A percentile compares a stretch with the other conserved stretches of the same genome.
phyloP scores from a whole-genome alignment of 1,140 invertebrate species.

The Hylyphantes graminicola region DNA sequence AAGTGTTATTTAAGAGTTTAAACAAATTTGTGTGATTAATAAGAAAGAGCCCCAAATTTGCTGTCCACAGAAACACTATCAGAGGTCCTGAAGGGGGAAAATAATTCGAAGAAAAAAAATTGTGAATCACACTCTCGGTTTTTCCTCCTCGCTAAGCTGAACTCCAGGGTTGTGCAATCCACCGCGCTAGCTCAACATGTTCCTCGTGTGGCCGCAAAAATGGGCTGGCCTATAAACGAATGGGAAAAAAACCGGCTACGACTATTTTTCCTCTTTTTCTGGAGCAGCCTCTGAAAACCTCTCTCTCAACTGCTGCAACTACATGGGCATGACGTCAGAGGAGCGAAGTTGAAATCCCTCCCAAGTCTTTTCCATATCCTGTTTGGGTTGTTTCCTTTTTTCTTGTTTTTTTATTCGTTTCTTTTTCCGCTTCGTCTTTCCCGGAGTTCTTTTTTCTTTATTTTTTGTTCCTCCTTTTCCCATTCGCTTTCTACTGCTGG shows the following conservation, averaged over 20 bases:
- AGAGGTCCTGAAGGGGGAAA: conserved; percentile 29
- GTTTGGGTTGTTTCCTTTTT: conserved; percentile 61
- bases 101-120: conserved; percentile 30
- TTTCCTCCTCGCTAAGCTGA: conserved; percentile 53
- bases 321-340: conserved; percentile 54
- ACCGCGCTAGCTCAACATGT: conserved; percentile 6
- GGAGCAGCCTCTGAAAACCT: conserved; percentile 33
- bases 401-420: conserved; percentile 35
- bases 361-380: conserved; percentile 60
- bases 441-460: conserved; percentile 55
- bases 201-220: conserved; percentile 46
- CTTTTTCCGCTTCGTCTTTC: conserved; percentile 61
- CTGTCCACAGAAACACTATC: neutral
- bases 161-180: conserved; percentile 58
- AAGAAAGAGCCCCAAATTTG: no score
- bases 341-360: conserved; percentile 47
- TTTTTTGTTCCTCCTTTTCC: conserved; percentile 34
- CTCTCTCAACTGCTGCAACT: conserved; percentile 27
- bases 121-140: conserved; percentile 14
- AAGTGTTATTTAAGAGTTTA: no score
- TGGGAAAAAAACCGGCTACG: conserved; percentile 59
- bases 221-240: conserved; percentile 59
- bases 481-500: conserved; percentile 40
- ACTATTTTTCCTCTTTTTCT: conserved; percentile 59
- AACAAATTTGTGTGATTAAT: no score